These are phyloP conservation scores for Solea senegalensis DNA, from an alignment of 2,113 vertebrate species.

Conservation along the genomic window DNA sequence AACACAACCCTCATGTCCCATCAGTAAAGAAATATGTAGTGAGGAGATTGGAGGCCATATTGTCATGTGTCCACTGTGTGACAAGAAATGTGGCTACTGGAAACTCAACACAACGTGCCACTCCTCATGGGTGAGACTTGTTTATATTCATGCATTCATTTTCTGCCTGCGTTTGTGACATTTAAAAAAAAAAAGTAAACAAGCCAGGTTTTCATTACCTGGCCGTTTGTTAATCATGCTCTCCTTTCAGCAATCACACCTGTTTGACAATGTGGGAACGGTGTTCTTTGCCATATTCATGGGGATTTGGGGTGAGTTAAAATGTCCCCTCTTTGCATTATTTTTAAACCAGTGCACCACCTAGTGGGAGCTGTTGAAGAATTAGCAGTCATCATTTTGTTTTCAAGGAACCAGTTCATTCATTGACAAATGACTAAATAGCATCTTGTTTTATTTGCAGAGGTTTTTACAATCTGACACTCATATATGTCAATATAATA, in stretches of 20 bases:
- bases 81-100: constrained; percentile 91
- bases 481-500: neutral
- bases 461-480: neutral
- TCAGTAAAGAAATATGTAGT: constrained; percentile 92
- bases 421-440: neutral
- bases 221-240: constrained; percentile 11
- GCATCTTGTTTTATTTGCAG: neutral
- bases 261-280: constrained; percentile 97
- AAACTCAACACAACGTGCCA: constrained; percentile 90
- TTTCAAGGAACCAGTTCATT: neutral
- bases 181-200: constrained; percentile 16
- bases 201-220: neutral
- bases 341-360: constrained; percentile 43
- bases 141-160: constrained; percentile 9
- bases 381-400: neutral
- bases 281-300: constrained; percentile 98
- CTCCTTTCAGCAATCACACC: constrained; percentile 88
- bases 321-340: neutral
- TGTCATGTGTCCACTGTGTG: constrained; percentile 97
- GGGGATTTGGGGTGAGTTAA: constrained; percentile 97
- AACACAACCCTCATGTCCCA: neutral
- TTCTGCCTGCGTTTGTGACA: constrained; percentile 11
- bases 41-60: constrained; percentile 87
- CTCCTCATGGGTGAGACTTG: constrained; percentile 86
- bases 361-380: constrained; percentile 44